These are phyloP conservation scores for Lepisosteus osseus DNA, from an alignment of 2,113 vertebrate genomes.

Conservation along the genomic window DNA sequence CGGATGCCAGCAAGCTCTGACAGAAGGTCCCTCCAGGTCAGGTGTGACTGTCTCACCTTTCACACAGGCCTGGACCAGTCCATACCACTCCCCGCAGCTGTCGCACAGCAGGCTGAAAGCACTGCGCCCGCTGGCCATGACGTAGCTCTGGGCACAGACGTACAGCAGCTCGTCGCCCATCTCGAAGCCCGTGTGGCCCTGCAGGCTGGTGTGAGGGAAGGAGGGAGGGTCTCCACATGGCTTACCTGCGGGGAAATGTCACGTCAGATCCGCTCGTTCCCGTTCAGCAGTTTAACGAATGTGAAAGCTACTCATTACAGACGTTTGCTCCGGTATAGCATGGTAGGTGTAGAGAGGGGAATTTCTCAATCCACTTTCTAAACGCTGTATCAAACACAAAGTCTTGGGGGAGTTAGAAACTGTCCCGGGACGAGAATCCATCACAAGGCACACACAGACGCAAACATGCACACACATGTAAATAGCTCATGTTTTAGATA, in stretches of 20 bases:
- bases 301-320: too few relatives aligned
- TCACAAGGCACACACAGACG: constrained; percentile 3
- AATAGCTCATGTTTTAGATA: background rate
- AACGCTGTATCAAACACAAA: too few relatives aligned
- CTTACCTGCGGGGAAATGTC: constrained; percentile 56
- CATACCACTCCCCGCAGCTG: constrained; percentile 93
- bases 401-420: constrained; percentile 21
- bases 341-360: too few relatives aligned
- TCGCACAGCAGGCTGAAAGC: constrained; percentile 87
- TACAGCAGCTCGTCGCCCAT: constrained; percentile 90
- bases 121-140: constrained; percentile 61
- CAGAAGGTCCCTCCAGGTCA: too few relatives aligned
- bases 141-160: constrained; percentile 71
- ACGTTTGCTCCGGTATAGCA: too few relatives aligned
- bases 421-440: constrained; percentile 3
- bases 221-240: constrained; percentile 85
- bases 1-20: too few relatives aligned
- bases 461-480: constrained; percentile 1
- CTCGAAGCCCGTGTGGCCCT: constrained; percentile 77
- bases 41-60: constrained; percentile 71
- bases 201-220: constrained; percentile 81
- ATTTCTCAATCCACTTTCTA: too few relatives aligned
- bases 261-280: too few relatives aligned
- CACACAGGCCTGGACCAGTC: constrained; percentile 82
- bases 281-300: too few relatives aligned